Conservation (phyloP, 2,888 invertebrate species). For the Scaptomyza reducta region DNA sequence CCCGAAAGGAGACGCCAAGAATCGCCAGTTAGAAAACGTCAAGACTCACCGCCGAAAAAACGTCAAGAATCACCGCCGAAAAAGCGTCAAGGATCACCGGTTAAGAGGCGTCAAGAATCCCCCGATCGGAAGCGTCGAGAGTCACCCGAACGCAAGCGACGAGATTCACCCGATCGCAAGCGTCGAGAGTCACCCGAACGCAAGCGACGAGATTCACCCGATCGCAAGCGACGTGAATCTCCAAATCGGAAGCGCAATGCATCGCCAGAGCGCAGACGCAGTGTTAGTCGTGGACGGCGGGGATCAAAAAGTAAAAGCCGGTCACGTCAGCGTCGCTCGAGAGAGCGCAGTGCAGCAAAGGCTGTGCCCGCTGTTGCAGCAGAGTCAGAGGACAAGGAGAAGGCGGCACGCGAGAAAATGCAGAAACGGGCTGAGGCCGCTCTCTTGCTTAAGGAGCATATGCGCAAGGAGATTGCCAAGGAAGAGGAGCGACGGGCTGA, state of each 20-base stretch:
- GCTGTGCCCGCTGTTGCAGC: constrained; percentile 37
- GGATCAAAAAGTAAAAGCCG: constrained; percentile 56
- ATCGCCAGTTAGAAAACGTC: constrained; percentile 39
- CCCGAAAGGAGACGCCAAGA: constrained; percentile 26
- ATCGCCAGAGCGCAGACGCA: constrained; percentile 44
- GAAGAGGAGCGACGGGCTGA: constrained; percentile 86
- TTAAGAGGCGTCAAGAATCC: constrained; percentile 35
- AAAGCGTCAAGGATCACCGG: constrained; percentile 31
- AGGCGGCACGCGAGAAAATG: constrained; percentile 83
- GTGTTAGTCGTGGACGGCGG: constrained; percentile 56
- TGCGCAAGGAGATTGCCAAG: constrained; percentile 86
- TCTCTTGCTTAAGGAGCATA: constrained; percentile 86
- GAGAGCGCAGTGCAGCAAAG: constrained; percentile 35
- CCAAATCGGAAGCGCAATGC: constrained; percentile 49
- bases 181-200: constrained; percentile 38
- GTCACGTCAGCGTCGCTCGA: constrained; percentile 42
- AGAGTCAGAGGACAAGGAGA: constrained; percentile 74
- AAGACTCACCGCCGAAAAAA: constrained; percentile 37
- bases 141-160: constrained; percentile 32
- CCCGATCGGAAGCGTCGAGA: constrained; percentile 32
- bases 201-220: constrained; percentile 48
- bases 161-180: constrained; percentile 31
- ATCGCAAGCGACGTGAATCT: constrained; percentile 50
- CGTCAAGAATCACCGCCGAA: constrained; percentile 36
- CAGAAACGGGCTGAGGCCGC: constrained; percentile 85